Conservation (phyloP, 1,140 invertebrate species). For the Drosophila jambulina region DNA sequence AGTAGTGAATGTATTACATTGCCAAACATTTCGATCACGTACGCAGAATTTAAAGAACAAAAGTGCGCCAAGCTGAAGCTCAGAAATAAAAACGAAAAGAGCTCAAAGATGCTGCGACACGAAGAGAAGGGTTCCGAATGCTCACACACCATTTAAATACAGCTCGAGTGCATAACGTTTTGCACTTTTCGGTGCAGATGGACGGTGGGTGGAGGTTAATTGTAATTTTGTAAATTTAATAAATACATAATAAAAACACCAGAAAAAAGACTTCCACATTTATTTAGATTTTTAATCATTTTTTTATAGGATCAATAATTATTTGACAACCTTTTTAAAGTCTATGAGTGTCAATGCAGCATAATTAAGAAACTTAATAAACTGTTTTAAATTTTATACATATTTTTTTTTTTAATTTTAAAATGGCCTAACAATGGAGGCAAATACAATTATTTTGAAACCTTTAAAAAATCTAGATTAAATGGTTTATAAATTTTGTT, state of each 20-base stretch:
- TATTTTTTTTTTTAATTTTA: too few relatives aligned
- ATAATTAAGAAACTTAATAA: not conserved
- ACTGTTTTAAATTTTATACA: too few relatives aligned
- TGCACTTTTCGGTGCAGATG: slow-evolving; percentile 8
- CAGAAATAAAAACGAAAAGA: slow-evolving; percentile 11
- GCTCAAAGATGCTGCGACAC: slow-evolving; percentile 48
- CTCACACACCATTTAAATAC: slow-evolving; percentile 60
- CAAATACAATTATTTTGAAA: too few relatives aligned
- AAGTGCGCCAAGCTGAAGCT: slow-evolving; percentile 35
- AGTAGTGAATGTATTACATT: slow-evolving; percentile 44
- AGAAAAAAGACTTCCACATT: not conserved
- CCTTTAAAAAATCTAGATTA: too few relatives aligned
- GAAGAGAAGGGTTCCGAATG: slow-evolving; percentile 42
- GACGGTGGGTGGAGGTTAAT: not conserved
- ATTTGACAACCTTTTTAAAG: not conserved
- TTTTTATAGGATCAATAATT: not conserved
- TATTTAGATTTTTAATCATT: not conserved
- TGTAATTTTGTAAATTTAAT: too few relatives aligned
- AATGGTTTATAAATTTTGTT: too few relatives aligned
- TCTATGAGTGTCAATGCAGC: not conserved
- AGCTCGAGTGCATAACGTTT: slow-evolving; percentile 57
- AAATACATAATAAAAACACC: not conserved
- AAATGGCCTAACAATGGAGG: too few relatives aligned
- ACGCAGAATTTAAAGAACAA: slow-evolving; percentile 57
- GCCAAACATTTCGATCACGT: slow-evolving; percentile 62